phyloP scores from a whole-genome alignment of 2,888 invertebrate species.

The Noctua pronuba region DNA sequence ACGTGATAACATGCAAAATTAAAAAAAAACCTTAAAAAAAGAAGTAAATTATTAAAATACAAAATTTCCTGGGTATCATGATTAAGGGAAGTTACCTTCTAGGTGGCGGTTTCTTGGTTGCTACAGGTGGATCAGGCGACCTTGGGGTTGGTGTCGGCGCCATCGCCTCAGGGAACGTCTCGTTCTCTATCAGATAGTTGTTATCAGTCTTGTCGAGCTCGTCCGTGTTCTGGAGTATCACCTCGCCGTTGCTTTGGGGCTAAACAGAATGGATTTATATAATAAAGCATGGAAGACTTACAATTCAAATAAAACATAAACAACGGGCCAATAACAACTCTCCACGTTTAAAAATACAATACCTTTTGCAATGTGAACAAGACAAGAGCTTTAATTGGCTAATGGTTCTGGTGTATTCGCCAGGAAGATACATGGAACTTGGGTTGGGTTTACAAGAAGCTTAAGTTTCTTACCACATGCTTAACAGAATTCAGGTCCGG shows the following conservation, averaged over 20 bases:
- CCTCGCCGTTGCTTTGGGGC: conserved; percentile 80
- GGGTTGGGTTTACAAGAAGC: background rate
- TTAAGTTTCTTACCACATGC: conserved; percentile 70
- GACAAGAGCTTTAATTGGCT: background rate
- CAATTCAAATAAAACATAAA: background rate
- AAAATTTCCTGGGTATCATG: background rate
- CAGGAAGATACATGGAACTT: background rate
- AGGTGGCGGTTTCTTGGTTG: conserved; percentile 69
- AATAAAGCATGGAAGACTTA: background rate
- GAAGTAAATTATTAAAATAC: too few species aligned
- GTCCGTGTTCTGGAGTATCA: conserved; percentile 70
- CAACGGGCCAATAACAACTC: background rate
- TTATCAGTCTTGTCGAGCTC: conserved; percentile 78
- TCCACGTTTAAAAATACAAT: background rate
- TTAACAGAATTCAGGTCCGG: conserved; percentile 78
- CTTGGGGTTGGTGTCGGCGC: conserved; percentile 83
- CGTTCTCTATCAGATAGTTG: conserved; percentile 82
- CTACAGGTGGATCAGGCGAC: conserved; percentile 75
- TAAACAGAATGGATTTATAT: conserved; percentile 44
- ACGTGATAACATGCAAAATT: background rate
- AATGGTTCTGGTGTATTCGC: background rate
- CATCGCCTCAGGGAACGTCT: conserved; percentile 86
- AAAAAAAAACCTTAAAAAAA: too few species aligned
- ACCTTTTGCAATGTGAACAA: background rate
- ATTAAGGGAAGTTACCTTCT: conserved; percentile 65